These are phyloP conservation scores for Sterrhoptilus dennistouni DNA, from an alignment of 2,113 vertebrate genomes.

Conservation along the genomic window DNA sequence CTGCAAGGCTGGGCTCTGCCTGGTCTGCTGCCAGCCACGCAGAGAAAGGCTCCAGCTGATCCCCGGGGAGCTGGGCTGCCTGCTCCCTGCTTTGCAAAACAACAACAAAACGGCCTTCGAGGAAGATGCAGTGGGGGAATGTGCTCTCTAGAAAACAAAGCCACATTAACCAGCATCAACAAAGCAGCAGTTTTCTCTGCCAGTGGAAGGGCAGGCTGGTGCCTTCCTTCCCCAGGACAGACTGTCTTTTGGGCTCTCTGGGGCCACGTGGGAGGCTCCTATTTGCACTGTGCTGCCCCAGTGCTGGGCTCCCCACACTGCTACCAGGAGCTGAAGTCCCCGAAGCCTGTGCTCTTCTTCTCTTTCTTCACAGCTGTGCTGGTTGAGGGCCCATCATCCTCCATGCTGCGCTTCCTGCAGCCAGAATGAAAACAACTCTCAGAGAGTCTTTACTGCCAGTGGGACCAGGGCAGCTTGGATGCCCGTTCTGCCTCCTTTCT, in stretches of 20 bases:
- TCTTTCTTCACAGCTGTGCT: conserved; percentile 83
- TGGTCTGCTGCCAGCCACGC: background rate
- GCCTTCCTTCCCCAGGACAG: conserved; percentile 29
- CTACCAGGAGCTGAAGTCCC: conserved; percentile 98
- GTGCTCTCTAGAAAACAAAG: conserved; percentile 57
- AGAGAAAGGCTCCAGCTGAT: background rate
- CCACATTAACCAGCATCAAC: conserved; percentile 53
- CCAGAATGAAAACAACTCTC: background rate
- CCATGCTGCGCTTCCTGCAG: conserved; percentile 82
- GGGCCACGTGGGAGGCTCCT: background rate
- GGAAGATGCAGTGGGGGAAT: conserved; percentile 18
- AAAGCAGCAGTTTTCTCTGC: conserved; percentile 22
- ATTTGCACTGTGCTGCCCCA: background rate
- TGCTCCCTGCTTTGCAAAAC: background rate
- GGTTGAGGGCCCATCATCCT: conserved; percentile 82
- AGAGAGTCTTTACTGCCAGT: background rate
- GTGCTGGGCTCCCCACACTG: background rate
- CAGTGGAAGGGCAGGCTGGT: background rate
- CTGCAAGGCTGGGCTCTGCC: conserved; percentile 3
- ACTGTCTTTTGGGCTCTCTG: background rate
- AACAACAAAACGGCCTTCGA: conserved; percentile 41
- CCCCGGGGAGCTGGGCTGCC: background rate
- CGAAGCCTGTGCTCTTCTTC: conserved; percentile 81
- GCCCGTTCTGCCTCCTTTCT: background rate
- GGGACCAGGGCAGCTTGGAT: background rate